A percentile compares a stretch with the other conserved stretches of the same genome.
Evolutionary conservation across 2,113 vertebrate genomes (phyloP).

Genomic region (Paracanthobrama guichenoti): DNA sequence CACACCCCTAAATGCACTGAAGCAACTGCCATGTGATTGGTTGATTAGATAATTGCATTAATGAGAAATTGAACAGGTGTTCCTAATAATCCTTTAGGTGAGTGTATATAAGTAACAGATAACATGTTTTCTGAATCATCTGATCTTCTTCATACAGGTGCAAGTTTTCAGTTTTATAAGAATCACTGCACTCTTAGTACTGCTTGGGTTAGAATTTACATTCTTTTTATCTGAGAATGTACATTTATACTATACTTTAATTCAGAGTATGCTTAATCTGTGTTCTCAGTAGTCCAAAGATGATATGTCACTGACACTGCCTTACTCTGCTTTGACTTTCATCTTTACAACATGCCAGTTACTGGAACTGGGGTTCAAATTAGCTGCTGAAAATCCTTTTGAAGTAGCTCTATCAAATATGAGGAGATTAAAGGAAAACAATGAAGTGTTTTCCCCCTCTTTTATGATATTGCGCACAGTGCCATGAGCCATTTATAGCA

Average conservation of each 20-base stretch:
- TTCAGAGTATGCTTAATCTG: not conserved
- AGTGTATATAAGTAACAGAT: not conserved
- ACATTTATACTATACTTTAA: not conserved
- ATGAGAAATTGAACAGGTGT: no score
- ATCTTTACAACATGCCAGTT: constrained; percentile 51
- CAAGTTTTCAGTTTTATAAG: not conserved
- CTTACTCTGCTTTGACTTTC: not conserved
- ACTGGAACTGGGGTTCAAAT: constrained; percentile 73
- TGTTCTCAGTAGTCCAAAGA: constrained; percentile 5
- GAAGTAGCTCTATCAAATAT: constrained; percentile 71
- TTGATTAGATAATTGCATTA: no score
- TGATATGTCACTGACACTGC: not conserved
- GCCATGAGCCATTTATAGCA: constrained; percentile 2
- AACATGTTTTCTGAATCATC: not conserved
- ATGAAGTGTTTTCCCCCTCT: constrained; percentile 65
- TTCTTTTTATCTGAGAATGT: not conserved
- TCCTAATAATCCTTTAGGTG: no score
- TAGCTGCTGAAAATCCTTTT: constrained; percentile 70
- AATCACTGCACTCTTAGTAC: not conserved
- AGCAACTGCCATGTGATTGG: no score
- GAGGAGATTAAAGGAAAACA: constrained; percentile 66
- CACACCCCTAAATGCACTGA: no score
- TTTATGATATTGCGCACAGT: not conserved
- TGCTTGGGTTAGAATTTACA: not conserved
- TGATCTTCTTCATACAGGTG: not conserved